Evolutionary conservation across 2,113 vertebrate species (phyloP).

Genomic region (Menura novaehollandiae): DNA sequence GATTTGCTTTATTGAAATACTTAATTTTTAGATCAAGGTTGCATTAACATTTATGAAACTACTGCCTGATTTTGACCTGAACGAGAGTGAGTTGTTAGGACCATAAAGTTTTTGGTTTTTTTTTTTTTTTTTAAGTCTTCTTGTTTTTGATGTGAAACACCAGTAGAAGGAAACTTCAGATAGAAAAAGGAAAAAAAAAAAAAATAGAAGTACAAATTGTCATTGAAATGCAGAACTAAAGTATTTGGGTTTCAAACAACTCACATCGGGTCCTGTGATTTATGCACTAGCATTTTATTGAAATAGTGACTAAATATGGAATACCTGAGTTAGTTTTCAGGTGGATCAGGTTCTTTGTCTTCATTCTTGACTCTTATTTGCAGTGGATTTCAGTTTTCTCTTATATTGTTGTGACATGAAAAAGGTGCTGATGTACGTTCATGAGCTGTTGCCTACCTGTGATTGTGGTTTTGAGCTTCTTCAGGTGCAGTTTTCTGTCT

Average conservation of each 20-base stretch:
- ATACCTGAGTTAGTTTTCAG: neutral
- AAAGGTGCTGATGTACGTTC: neutral
- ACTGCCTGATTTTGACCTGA: neutral
- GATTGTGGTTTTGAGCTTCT: neutral
- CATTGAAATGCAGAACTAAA: neutral
- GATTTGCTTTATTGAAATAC: neutral
- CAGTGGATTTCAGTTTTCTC: neutral
- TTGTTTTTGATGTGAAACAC: neutral
- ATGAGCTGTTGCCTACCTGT: neutral
- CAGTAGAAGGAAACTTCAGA: neutral
- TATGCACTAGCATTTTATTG: neutral
- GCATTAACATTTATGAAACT: neutral
- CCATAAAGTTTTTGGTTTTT: too few relatives aligned
- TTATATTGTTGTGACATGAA: neutral
- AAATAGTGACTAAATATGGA: neutral
- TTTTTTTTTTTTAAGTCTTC: neutral
- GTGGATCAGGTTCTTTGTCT: neutral
- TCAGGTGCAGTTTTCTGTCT: neutral
- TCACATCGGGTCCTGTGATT: rapidly evolving
- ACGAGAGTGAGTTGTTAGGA: neutral
- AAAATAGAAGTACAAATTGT: neutral
- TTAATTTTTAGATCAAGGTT: neutral
- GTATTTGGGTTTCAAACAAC: neutral
- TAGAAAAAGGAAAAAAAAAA: rapidly evolving
- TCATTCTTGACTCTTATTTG: neutral